Base-by-base conservation (phyloP, 2,797 vertebrate species). In the Falco novaeseelandiae region DNA sequence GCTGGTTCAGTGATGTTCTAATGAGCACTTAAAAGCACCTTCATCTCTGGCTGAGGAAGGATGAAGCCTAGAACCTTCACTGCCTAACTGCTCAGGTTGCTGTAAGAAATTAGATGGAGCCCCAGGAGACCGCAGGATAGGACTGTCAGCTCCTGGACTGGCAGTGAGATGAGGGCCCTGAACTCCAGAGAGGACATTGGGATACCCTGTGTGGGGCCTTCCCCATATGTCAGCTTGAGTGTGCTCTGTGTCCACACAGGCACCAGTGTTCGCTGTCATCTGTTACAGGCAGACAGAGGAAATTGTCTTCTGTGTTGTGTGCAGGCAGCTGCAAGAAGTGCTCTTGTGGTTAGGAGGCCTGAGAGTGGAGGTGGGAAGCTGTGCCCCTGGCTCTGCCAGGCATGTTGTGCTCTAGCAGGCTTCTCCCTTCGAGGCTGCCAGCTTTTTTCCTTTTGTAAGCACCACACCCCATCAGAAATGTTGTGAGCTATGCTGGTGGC, bases 221-320 rank as follows among this genome's bases (percentile, higher is more conserved):
- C 21, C 18, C 63, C 13, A 8, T 40, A 29, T 0, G 0, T 49
- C 51, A 85, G 8, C 74, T 66, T 1, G 2, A 42, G 42, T 11
- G 15, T 83, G 38, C 22, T 65, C 32, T 9, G 1, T 3, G 3
- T 38, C 66, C 34, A 49, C 18, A 30, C 21, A 30, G 38, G 4
- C 32, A 49, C 2, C 32, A 44, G 13, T 9, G 49, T 27, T 71
- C 27, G 25, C 22, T 49, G 54, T 3, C 0, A 0, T 46, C 25
- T 57, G 40, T 14, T n/a, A 34, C 36, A 30, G 36, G 16, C 66
- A 87, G 66, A 44, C 7, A 15, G 46, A 78, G 59, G 30, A 74
- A 70, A 44, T 8, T 13, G 21, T 26, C 55, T 77, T 19, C 65
- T 61, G 36, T 79, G 25, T 21, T 55, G 36, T 26, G 36, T 61